Evolutionary conservation across 2,797 vertebrate genomes (phyloP).

Genomic region (Etheostoma perlongum): DNA sequence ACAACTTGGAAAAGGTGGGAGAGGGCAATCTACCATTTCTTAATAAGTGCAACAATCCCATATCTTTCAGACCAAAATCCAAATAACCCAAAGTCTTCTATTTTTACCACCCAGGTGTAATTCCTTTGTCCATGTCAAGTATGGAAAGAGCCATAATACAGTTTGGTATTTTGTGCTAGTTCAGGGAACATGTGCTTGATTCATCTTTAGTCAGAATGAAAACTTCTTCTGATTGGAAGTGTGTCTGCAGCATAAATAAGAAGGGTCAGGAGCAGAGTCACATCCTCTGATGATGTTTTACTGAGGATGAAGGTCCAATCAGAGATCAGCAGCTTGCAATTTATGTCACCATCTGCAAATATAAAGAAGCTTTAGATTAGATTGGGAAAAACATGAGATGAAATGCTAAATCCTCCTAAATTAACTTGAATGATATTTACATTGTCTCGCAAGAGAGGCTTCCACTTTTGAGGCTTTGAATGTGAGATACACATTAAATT

Average conservation of each 20-base stretch:
- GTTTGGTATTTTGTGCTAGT: constrained; percentile 43
- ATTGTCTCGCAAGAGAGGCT: not conserved
- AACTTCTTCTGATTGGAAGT: constrained; percentile 42
- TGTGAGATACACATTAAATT: constrained; percentile 3
- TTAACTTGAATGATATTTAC: constrained; percentile 13
- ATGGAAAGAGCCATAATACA: constrained; percentile 22
- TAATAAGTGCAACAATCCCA: constrained; percentile 38
- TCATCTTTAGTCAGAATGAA: constrained; percentile 25
- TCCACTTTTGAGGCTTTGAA: not conserved
- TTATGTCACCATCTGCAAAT: constrained; percentile 76
- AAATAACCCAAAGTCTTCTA: constrained; percentile 1
- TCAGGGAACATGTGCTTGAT: constrained; percentile 40
- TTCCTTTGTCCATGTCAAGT: constrained; percentile 12
- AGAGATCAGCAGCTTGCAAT: constrained; percentile 47
- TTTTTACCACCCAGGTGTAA: not conserved
- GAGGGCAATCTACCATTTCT: not conserved
- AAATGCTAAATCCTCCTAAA: constrained; percentile 22
- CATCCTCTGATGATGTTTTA: constrained; percentile 42
- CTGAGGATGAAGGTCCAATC: constrained; percentile 49
- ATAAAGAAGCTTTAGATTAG: constrained; percentile 49
- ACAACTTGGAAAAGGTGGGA: constrained; percentile 1
- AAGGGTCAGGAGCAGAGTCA: constrained; percentile 30
- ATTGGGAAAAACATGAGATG: constrained; percentile 24
- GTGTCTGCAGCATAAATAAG: constrained; percentile 4
- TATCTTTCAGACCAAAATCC: constrained; percentile 25